Base-by-base conservation (phyloP, 2,888 invertebrate species). In the Plebejus melissa region DNA sequence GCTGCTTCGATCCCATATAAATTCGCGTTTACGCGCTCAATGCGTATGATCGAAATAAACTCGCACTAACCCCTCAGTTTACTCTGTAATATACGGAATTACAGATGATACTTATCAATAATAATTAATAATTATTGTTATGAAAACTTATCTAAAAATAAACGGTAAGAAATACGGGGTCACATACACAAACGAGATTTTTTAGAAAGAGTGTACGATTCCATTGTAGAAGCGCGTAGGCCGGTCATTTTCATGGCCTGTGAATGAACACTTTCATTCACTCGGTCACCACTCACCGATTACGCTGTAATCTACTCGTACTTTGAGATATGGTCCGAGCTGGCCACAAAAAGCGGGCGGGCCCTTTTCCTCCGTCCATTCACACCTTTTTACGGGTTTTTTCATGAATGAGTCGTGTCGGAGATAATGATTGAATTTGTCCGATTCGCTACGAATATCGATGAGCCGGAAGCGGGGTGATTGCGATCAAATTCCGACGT, bases 371-470 rank as follows among this genome's bases (percentile, higher is more conserved):
- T 88, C 88, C 87, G 86, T 90, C 86, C 93, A 93, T 93, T 93
- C 93, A 93, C 91, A 92, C 93, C 89, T 93, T 93, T 93, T 93
- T 93, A 86, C 84, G 78, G 82, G 82, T 88, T 93, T 91, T 91
- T 90, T 89, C 87, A 79, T 92, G 91, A 93, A 92, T 92, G 93
- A 91, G 91, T 93, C 93, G 92, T 93, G 92, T 93, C 90, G 88
- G 89, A 88, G 90, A 91, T 93, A 93, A 93, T 93, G 92, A 93
- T 93, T 92, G 89, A 93, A 92, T 92, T 92, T 93, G 88, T 86
- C 88, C 90, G 89, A 93, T 93, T 93, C 93, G 93, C 88, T 90
- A 91, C 93, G 93, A 93, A 91, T 90, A 93, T 93, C 91, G 93
- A 91, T 90, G 90, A 88, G 90, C 90, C 91, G 93, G 93, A 93